phyloP scores from a whole-genome alignment of 2,888 invertebrate genomes.

The Sarcophaga caerulescens region DNA sequence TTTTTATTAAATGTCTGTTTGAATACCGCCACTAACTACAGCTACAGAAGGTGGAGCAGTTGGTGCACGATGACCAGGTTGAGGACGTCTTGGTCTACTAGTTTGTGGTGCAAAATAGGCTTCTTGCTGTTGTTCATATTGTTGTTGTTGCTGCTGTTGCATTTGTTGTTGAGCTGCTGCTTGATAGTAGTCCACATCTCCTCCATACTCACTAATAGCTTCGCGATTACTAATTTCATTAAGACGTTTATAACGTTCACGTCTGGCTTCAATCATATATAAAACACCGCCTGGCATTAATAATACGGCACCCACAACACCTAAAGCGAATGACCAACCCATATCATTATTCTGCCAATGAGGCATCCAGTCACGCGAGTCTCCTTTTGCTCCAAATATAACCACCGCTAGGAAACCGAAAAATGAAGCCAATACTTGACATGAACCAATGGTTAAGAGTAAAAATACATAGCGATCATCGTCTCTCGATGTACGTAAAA shows the following conservation, averaged over 20 bases:
- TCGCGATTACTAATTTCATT: conserved; percentile 87
- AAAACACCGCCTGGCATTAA: conserved; percentile 89
- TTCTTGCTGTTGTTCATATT: conserved; percentile 37
- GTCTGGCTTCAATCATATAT: conserved; percentile 91
- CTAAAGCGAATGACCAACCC: conserved; percentile 96
- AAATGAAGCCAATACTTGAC: conserved; percentile 88
- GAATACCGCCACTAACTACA: conserved; percentile 81
- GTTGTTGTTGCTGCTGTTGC: conserved; percentile 67
- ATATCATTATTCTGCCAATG: conserved; percentile 97
- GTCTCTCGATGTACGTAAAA: conserved; percentile 88
- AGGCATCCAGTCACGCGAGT: conserved; percentile 97
- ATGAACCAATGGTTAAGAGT: conserved; percentile 88
- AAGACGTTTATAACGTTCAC: conserved; percentile 88
- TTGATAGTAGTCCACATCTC: conserved; percentile 83
- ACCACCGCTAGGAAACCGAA: conserved; percentile 92
- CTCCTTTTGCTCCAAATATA: conserved; percentile 94
- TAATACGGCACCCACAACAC: conserved; percentile 88
- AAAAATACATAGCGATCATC: conserved; percentile 89
- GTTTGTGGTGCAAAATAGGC: conserved; percentile 74
- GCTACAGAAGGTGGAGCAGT: conserved; percentile 69
- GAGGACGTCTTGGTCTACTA: conserved; percentile 77
- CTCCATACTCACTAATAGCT: conserved; percentile 84
- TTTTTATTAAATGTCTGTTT: conserved; percentile 86
- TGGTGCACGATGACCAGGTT: conserved; percentile 72
- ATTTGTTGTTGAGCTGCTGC: conserved; percentile 69